Conservation (phyloP, 2,113 vertebrate species). For the Halcyon malimbica region DNA sequence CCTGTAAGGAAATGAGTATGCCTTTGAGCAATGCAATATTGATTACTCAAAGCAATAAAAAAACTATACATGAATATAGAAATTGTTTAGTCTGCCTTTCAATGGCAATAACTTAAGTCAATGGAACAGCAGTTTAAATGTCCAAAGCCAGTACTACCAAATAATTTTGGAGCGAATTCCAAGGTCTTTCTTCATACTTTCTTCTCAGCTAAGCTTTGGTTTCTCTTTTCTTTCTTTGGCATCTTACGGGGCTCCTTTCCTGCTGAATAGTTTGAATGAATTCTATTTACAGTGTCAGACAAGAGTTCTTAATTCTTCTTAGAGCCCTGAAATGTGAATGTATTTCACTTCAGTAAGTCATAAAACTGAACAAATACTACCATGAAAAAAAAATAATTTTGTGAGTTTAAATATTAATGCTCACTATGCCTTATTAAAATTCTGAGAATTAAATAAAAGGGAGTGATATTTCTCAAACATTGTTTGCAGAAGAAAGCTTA, state of each 20-base stretch:
- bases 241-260: not conserved
- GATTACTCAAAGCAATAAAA: not conserved
- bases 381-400: conserved; percentile 43
- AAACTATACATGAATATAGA: not conserved
- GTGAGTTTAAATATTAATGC: conserved; percentile 69
- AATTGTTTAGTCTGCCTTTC: not conserved
- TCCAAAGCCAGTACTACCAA: not conserved
- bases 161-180: not conserved
- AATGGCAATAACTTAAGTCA: not conserved
- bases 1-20: not conserved
- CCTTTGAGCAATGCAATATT: not conserved
- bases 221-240: not conserved
- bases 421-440: conserved; percentile 40
- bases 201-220: not conserved
- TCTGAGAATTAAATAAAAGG: conserved; percentile 65
- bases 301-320: conserved; percentile 33
- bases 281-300: not conserved
- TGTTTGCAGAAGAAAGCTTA: conserved; percentile 47
- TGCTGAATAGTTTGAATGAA: not conserved
- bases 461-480: conserved; percentile 43
- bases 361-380: conserved; percentile 63
- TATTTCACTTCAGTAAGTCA: conserved; percentile 30
- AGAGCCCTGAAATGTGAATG: not conserved
- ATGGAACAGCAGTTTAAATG: not conserved
- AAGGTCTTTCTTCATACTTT: not conserved